phyloP scores from a whole-genome alignment of 2,888 invertebrate genomes.

The Gari tellinella region DNA sequence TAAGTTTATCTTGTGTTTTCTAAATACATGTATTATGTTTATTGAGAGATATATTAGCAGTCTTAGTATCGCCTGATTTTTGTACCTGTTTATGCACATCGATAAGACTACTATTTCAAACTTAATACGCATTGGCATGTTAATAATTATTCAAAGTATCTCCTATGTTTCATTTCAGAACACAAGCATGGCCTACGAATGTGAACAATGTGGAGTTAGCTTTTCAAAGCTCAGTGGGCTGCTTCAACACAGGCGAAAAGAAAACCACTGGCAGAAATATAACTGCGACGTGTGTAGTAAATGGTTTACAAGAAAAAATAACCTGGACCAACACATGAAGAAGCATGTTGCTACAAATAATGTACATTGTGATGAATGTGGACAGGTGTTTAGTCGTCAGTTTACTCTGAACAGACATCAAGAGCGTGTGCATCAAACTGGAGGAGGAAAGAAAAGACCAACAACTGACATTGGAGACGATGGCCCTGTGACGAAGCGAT shows the following conservation, averaged over 20 bases:
- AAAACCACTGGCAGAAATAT: constrained; percentile 31
- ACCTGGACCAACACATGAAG: constrained; percentile 22
- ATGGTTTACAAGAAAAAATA: constrained; percentile 22
- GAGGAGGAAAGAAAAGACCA: constrained; percentile 16
- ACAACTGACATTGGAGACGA: background rate
- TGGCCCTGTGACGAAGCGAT: background rate
- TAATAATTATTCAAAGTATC: too few relatives aligned
- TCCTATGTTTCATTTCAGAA: background rate
- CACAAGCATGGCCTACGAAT: background rate
- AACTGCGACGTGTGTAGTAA: constrained; percentile 15
- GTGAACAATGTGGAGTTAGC: constrained; percentile 31
- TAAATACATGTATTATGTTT: too few relatives aligned
- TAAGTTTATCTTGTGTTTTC: too few relatives aligned
- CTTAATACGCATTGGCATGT: too few relatives aligned
- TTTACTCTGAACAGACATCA: constrained; percentile 17
- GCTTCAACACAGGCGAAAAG: constrained; percentile 11
- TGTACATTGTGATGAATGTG: constrained; percentile 32
- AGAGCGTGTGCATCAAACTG: constrained; percentile 22
- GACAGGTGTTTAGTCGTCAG: constrained; percentile 17
- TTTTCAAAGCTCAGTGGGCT: constrained; percentile 21
- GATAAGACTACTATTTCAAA: background rate
- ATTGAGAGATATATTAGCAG: too few relatives aligned
- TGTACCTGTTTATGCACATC: too few relatives aligned
- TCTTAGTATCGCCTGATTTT: too few relatives aligned
- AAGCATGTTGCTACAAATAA: constrained; percentile 16